phyloP scores from a whole-genome alignment of 2,888 invertebrate species.

The Synergus laeviventris region DNA sequence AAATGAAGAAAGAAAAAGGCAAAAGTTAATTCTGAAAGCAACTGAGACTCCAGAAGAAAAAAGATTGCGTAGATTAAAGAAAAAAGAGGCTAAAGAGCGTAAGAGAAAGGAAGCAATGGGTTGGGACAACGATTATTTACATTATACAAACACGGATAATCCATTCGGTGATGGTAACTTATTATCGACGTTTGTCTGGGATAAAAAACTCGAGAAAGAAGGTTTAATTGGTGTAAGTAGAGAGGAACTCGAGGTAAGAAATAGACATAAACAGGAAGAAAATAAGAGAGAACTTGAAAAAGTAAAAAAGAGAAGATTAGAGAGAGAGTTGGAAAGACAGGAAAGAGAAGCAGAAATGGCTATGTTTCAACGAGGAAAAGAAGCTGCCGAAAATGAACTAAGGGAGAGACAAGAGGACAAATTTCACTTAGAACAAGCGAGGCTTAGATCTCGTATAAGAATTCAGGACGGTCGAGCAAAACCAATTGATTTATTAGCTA shows the following conservation, averaged over 20 bases:
- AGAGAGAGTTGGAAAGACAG: slow-evolving; percentile 91
- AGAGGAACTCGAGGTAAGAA: slow-evolving; percentile 89
- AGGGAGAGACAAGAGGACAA: slow-evolving; percentile 98
- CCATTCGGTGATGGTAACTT: slow-evolving; percentile 98
- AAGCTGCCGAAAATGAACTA: slow-evolving; percentile 92
- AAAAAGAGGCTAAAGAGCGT: slow-evolving; percentile 94
- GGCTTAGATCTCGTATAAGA: slow-evolving; percentile 93
- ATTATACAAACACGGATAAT: slow-evolving; percentile 98
- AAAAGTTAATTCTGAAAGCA: slow-evolving; percentile 88
- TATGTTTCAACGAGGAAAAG: slow-evolving; percentile 90
- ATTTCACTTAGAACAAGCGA: slow-evolving; percentile 98
- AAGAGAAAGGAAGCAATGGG: slow-evolving; percentile 94
- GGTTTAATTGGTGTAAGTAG: slow-evolving; percentile 87
- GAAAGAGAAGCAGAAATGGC: slow-evolving; percentile 89
- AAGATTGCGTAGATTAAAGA: slow-evolving; percentile 86
- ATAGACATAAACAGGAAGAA: slow-evolving; percentile 92
- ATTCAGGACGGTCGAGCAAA: slow-evolving; percentile 98
- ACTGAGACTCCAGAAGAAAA: slow-evolving; percentile 98
- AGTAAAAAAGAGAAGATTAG: slow-evolving; percentile 91
- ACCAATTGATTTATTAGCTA: slow-evolving; percentile 97
- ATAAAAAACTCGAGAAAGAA: slow-evolving; percentile 95
- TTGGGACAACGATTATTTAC: slow-evolving; percentile 97
- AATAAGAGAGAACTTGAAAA: slow-evolving; percentile 95
- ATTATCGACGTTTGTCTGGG: slow-evolving; percentile 97
- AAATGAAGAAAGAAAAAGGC: slow-evolving; percentile 81